phyloP scores from a whole-genome alignment of 2,888 invertebrate species.

The Eilema griseolum region DNA sequence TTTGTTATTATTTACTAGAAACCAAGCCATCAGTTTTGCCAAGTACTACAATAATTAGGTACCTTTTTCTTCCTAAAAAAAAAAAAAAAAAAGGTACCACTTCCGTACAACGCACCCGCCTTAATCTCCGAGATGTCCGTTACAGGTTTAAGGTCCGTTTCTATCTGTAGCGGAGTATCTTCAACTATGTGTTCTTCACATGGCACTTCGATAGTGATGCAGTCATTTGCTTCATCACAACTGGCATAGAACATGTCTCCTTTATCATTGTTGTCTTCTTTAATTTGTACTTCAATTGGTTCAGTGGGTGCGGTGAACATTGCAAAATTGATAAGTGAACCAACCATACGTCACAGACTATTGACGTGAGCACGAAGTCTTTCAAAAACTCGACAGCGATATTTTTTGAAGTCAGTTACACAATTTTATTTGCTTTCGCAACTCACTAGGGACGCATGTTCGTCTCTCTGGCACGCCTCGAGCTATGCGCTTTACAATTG shows the following conservation, averaged over 20 bases:
- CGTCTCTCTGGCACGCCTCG: no score
- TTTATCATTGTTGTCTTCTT: conserved; percentile 75
- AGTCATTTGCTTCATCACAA: conserved; percentile 91
- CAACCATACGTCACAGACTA: conserved; percentile 23
- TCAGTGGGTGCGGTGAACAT: conserved; percentile 42
- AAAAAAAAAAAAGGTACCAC: no score
- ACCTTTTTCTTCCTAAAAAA: no score
- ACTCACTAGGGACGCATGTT: conserved; percentile 43
- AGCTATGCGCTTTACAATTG: no score
- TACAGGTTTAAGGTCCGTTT: conserved; percentile 66
- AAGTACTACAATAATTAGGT: no score
- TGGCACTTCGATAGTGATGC: conserved; percentile 91
- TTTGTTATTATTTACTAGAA: background rate
- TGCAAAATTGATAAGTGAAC: conserved; percentile 11
- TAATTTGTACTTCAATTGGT: conserved; percentile 59
- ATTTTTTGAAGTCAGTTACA: conserved; percentile 48
- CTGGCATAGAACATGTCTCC: conserved; percentile 91
- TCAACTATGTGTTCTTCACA: conserved; percentile 85
- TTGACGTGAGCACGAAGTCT: conserved; percentile 27
- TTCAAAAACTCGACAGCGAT: conserved; percentile 46
- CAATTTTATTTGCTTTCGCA: conserved; percentile 47
- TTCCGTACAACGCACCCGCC: no score
- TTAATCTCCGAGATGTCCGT: conserved; percentile 65
- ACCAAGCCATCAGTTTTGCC: no score
- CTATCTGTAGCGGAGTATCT: conserved; percentile 65